Evolutionary conservation across 2,888 invertebrate genomes (phyloP), one percentile per base, ranked within the genome.

Genomic region (Epinotia demarniana): DNA sequence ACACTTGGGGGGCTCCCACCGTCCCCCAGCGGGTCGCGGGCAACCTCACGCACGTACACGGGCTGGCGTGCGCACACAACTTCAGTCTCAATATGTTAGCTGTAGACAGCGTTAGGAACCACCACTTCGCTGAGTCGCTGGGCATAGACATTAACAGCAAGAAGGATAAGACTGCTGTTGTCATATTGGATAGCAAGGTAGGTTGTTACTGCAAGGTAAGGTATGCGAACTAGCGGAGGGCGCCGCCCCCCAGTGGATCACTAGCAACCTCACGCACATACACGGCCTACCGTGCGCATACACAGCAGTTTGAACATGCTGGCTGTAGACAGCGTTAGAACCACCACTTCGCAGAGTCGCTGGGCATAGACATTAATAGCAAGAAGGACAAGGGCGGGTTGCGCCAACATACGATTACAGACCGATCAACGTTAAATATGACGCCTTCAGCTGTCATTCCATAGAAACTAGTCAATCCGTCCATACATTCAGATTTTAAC

Each of bases 171-270:
- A 62, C 62, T 12, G 39, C 61, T 27, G 27, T 61, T 62, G 62
- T 62, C 43, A 62, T 62, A 62, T 62, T 62, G 4, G 27, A 33
- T 39, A 62, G 62, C 9, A 62, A 62, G 62, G 62, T 62, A 33
- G 9, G 61, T 61, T 33, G 6, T 9, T 57, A 87, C 71, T 94
- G 94, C 78, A 89, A 90, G 43, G 86, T 89, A 77, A 88, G 85
- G 68, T 92, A 93, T 63, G 94, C 95, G 0, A 83, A 91, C 64
- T 87, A 90, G 61, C 79, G 91, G 73, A 89, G 90, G 0, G 85
- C 89, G 0, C 90, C 90, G 86, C 86, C 33, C 92, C 89, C 0
- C 80, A 80, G 2, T 84, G 77, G 53, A 86, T 82, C 8, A 79
- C 82, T 3, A 77, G 79, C 0, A 89, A 91, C 58, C 79, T 89